These are phyloP conservation scores for Gastrophryne carolinensis DNA, from an alignment of 2,797 vertebrate genomes.

Conservation along the genomic window DNA sequence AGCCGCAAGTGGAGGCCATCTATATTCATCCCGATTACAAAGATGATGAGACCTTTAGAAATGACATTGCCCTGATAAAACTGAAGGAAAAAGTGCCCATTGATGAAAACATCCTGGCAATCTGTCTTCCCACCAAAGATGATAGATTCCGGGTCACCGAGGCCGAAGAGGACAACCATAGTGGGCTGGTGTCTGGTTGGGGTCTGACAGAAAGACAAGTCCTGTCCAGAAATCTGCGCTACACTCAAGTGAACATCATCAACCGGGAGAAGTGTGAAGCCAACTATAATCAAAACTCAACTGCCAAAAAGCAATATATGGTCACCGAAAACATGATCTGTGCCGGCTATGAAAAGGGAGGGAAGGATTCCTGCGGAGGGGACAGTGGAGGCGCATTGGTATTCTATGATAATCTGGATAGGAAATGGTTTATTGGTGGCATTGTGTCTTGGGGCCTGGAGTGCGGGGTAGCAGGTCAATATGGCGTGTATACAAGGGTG, in stretches of 20 bases:
- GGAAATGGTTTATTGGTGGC: slow-evolving; percentile 67
- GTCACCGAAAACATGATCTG: slow-evolving; percentile 65
- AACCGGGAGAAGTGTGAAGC: slow-evolving; percentile 54
- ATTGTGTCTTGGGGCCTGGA: slow-evolving; percentile 69
- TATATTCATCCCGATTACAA: slow-evolving; percentile 58
- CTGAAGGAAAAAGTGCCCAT: slow-evolving; percentile 55
- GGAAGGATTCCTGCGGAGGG: slow-evolving; percentile 68
- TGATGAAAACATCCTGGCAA: slow-evolving; percentile 44
- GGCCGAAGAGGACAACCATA: background rate
- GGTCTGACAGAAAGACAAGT: slow-evolving; percentile 52
- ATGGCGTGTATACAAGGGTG: slow-evolving; percentile 68
- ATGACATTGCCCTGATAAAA: slow-evolving; percentile 63
- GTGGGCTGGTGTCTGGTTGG: slow-evolving; percentile 62
- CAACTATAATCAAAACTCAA: background rate
- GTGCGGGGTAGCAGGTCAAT: slow-evolving; percentile 59
- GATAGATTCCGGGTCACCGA: slow-evolving; percentile 50
- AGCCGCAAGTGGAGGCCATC: slow-evolving; percentile 51
- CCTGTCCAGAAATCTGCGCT: slow-evolving; percentile 58
- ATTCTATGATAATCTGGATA: slow-evolving; percentile 57
- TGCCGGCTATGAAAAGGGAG: slow-evolving; percentile 61
- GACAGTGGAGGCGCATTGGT: slow-evolving; percentile 67
- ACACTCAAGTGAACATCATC: slow-evolving; percentile 55
- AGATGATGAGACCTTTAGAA: slow-evolving; percentile 52
- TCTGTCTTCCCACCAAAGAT: slow-evolving; percentile 58
- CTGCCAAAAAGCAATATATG: slow-evolving; percentile 34